Percentiles rank a stretch among this genome's conserved stretches.
Conservation (phyloP, 1,140 invertebrate genomes). For the Paraescarpia echinospica region DNA sequence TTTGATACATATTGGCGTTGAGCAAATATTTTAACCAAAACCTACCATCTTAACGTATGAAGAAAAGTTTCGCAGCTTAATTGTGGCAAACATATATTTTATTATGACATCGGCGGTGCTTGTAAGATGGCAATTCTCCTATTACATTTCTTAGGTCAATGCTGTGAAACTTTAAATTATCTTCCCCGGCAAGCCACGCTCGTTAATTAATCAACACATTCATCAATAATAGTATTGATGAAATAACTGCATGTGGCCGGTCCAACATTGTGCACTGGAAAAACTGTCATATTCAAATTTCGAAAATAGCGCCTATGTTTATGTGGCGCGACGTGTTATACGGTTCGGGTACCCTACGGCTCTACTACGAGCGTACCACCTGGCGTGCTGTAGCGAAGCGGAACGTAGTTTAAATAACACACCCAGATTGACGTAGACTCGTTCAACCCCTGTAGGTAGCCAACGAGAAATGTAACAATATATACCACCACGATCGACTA, state of each 20-base stretch:
- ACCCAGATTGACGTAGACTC: background rate
- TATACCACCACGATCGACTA: background rate
- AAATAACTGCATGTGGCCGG: background rate
- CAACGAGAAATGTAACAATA: background rate
- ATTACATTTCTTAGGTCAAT: background rate
- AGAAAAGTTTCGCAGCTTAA: background rate
- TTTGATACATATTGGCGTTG: background rate
- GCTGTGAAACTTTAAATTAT: background rate
- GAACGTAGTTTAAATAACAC: background rate
- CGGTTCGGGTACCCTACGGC: too few relatives aligned
- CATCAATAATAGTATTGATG: background rate
- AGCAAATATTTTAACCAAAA: background rate
- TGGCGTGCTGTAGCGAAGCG: background rate
- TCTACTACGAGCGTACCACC: background rate
- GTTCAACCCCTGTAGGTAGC: background rate
- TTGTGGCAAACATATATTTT: background rate
- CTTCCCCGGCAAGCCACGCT: background rate
- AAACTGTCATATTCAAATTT: background rate
- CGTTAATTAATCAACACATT: background rate
- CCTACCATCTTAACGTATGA: background rate
- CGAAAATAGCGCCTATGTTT: background rate
- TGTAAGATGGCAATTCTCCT: background rate
- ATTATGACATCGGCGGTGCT: background rate
- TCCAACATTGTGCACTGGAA: background rate
- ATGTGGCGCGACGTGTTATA: background rate